Evolutionary conservation across 2,888 invertebrate species (phyloP), one percentile per base, ranked within the genome.

Genomic region (Drosophila prolongata): DNA sequence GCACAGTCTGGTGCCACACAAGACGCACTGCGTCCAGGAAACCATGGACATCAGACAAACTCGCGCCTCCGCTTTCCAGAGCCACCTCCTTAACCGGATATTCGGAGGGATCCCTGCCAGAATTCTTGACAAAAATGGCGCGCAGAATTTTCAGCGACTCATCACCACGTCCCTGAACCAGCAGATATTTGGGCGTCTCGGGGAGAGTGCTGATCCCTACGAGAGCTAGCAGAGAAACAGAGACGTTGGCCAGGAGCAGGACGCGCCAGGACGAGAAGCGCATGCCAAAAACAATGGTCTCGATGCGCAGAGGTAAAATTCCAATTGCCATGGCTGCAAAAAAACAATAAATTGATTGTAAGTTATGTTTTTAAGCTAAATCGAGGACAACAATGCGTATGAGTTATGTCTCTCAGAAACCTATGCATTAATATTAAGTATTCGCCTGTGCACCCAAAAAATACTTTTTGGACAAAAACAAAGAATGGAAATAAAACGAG

Each of bases 151-250:
- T 78, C 52, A 96, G 87, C 0, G 96, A 95, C 44, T 93, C 93
- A 0, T 94, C 93, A 1, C 93, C 91, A 59, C 93, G 92, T 0
- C 95, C 95, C 57, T 94, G 94, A 0, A 95, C 94, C 42, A 95
- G 93, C 44, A 95, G 92, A 90, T 95, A 97, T 91, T 96, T 96
- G 0, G 97, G 97, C 73, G 96, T 97, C 89, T 97, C 97, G 0
- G 97, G 96, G 13, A 95, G 93, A 47, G 93, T 93, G 8, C 93
- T 88, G 13, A 95, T 91, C 13, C 95, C 93, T 0, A 94, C 42
- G 0, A 95, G 93, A 0, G 95, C 94, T 0, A 95, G 53, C 0
- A 95, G 84, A 79, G 95, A 95, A 0, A 97, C 95, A 3, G 95
- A 40, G 0, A 95, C 94, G 66, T 95, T 94, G 0, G 95, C 91